Conservation (phyloP, 2,797 vertebrate species). For the Acipenser ruthenus region DNA sequence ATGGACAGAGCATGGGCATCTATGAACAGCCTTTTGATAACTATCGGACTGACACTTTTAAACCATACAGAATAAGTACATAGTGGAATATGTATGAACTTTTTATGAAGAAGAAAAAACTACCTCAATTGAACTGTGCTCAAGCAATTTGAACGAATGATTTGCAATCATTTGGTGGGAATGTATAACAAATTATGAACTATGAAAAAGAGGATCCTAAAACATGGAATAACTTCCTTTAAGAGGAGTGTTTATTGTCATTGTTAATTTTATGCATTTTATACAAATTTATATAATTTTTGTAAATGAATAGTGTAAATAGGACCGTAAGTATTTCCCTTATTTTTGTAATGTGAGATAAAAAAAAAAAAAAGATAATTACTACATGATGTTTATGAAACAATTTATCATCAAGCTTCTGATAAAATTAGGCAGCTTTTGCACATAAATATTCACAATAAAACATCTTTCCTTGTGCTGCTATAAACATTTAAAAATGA, state of each 20-base stretch:
- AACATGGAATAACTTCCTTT: conserved; percentile 48
- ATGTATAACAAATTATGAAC: conserved; percentile 21
- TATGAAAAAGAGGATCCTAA: conserved; percentile 18
- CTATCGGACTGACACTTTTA: conserved; percentile 58
- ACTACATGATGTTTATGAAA: conserved; percentile 48
- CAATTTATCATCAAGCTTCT: conserved; percentile 46
- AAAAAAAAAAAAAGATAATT: conserved; percentile 15
- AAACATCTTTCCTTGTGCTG: conserved; percentile 64
- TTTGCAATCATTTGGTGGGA: conserved; percentile 40
- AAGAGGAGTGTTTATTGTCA: conserved; percentile 45
- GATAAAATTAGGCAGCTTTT: conserved; percentile 71
- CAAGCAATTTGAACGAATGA: conserved; percentile 33
- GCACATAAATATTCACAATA: conserved; percentile 74
- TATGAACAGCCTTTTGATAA: conserved; percentile 61
- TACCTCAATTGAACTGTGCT: conserved; percentile 76
- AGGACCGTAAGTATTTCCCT: conserved; percentile 69
- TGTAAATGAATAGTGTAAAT: conserved; percentile 87
- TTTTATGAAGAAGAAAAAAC: conserved; percentile 45
- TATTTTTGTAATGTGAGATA: conserved; percentile 49
- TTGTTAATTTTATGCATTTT: conserved; percentile 62
- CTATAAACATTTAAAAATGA: conserved; percentile 30
- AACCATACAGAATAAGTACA: conserved; percentile 52
- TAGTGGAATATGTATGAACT: conserved; percentile 46
- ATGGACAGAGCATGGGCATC: conserved; percentile 46
- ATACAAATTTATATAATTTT: conserved; percentile 73